phyloP scores from a whole-genome alignment of 2,888 invertebrate species.

The Acrocera orbiculus region DNA sequence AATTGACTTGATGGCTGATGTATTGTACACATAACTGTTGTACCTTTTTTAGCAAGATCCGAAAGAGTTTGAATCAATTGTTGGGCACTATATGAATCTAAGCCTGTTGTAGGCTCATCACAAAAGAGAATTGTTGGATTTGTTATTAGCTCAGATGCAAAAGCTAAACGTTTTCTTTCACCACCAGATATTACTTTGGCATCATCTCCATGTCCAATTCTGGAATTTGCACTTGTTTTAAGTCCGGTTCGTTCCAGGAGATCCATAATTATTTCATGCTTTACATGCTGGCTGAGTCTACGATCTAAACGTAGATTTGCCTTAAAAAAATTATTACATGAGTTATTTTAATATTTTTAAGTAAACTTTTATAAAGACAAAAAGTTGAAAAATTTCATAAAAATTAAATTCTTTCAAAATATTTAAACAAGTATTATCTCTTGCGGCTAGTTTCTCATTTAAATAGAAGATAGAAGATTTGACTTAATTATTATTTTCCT shows the following conservation, averaged over 20 bases:
- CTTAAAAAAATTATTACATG: constrained; percentile 30
- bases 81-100: constrained; percentile 83
- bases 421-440: too few species aligned
- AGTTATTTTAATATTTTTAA: too few species aligned
- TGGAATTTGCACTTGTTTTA: constrained; percentile 47
- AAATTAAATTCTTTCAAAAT: too few species aligned
- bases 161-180: constrained; percentile 79
- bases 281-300: constrained; percentile 40
- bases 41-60: constrained; percentile 52
- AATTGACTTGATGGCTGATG: constrained; percentile 85
- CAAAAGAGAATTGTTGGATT: constrained; percentile 85
- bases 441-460: too few species aligned
- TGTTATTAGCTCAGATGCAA: constrained; percentile 77
- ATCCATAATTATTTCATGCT: constrained; percentile 47
- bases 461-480: too few species aligned
- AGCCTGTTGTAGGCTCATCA: constrained; percentile 90
- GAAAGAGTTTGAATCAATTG: constrained; percentile 57
- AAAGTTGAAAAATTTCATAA: too few species aligned
- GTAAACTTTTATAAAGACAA: too few species aligned
- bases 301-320: constrained; percentile 65
- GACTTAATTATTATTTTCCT: too few species aligned
- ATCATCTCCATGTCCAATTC: constrained; percentile 60
- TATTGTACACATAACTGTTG: constrained; percentile 81
- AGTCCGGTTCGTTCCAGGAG: constrained; percentile 56
- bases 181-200: constrained; percentile 80